These are phyloP conservation scores for Doryteuthis pealeii DNA, from an alignment of 1,140 invertebrate genomes.

Conservation along the genomic window DNA sequence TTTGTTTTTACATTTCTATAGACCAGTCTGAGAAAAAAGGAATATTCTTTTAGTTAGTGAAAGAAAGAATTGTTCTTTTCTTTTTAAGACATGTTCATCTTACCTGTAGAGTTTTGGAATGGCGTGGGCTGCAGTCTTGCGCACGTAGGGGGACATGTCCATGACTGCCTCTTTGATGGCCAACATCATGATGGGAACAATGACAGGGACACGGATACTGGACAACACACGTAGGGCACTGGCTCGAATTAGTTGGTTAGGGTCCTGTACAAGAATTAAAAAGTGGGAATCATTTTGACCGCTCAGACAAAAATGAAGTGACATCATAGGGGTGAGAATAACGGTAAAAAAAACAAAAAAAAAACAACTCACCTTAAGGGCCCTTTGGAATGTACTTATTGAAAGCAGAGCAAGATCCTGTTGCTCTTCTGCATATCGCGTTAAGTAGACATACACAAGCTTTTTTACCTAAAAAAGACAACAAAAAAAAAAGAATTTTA, in stretches of 20 bases:
- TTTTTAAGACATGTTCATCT: no score
- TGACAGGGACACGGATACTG: slow-evolving; percentile 95
- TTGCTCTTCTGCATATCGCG: slow-evolving; percentile 97
- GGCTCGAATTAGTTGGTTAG: slow-evolving; percentile 96
- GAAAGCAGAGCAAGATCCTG: slow-evolving; percentile 96
- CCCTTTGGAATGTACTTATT: slow-evolving; percentile 98
- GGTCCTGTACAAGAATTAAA: slow-evolving; percentile 71
- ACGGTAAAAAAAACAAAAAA: no score
- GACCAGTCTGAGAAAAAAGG: no score
- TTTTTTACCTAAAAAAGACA: slow-evolving; percentile 74
- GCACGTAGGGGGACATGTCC: slow-evolving; percentile 98
- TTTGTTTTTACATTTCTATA: no score
- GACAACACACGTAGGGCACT: slow-evolving; percentile 96
- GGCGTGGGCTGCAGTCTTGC: slow-evolving; percentile 98
- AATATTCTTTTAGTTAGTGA: no score
- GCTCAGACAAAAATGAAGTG: no score
- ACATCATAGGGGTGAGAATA: no score
- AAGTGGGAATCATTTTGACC: no score
- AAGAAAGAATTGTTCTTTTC: no score
- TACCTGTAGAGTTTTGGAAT: slow-evolving; percentile 96
- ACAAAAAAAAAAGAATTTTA: not conserved
- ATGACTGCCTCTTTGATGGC: slow-evolving; percentile 94
- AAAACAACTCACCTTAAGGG: slow-evolving; percentile 74
- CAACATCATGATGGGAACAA: slow-evolving; percentile 97
- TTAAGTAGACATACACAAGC: slow-evolving; percentile 97